Evolutionary conservation across 2,797 vertebrate genomes (phyloP), one percentile per base, ranked within the genome.

Genomic region (Enteromius viviparus): DNA sequence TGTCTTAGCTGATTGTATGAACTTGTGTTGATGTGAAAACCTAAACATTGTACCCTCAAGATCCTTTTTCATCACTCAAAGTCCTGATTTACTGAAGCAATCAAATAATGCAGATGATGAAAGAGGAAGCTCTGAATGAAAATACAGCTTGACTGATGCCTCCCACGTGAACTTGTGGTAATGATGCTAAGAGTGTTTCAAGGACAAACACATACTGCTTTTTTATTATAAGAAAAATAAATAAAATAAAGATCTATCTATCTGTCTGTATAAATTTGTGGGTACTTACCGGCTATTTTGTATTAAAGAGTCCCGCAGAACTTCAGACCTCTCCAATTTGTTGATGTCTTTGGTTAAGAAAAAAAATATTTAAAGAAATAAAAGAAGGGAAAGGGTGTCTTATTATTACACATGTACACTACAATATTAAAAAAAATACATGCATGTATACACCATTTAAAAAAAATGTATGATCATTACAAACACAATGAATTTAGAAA

Each of bases 151-250:
- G 51, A 76, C 81, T 84, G 70, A 84, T 76, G 71, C 75, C 65
- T 83, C 65, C 81, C 53, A 78, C 81, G 21, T 77, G 64, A 83
- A 77, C 81, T 69, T 19, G 37, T 60, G 81, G 70, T 83, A 83
- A 83, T 83, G 75, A 78, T 71, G 81, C 62, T 83, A 83, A 77
- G 75, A 70, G 81, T 78, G 65, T 78, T 83, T 83, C 81, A 83
- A 83, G 75, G 75, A 83, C 74, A 78, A 69, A 77, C 51, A 68
- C 40, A 76, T 89, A 85, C 76, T 86, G 91, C 92, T 93, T 93
- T 91, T 94, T 92, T 92, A 93, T 94, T 93, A 92, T 93, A 93
- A 93, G 91, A 93, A 91, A 94, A 91, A 91, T 78, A 21, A 42
- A 60, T 10, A 72, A 37, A 34, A 45, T 12, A 45, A 8, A 45